Percentiles rank a stretch among this genome's conserved stretches.
These are phyloP conservation scores for Leptinotarsa juncta DNA, from an alignment of 2,888 invertebrate species.

Conservation along the genomic window DNA sequence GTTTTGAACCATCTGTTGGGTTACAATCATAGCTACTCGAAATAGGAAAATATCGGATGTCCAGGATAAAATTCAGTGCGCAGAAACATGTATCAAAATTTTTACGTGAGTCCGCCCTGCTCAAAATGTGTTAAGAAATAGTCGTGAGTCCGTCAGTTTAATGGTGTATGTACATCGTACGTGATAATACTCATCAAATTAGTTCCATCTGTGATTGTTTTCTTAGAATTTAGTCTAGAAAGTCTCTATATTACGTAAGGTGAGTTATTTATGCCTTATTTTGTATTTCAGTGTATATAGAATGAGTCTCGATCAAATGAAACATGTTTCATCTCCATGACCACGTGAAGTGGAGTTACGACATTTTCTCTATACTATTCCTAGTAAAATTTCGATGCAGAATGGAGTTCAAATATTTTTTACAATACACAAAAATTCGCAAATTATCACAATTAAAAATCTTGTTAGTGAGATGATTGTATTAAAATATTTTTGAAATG, in stretches of 20 bases:
- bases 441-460: no score
- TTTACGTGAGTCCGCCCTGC: conserved; percentile 3
- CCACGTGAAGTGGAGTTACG: conserved; percentile 14
- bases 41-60: conserved; percentile 18
- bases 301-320: background rate
- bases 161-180: conserved; percentile 3
- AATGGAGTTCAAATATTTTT: conserved; percentile 16
- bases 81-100: conserved; percentile 13
- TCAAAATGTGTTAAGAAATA: conserved; percentile 14
- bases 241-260: conserved; percentile 4
- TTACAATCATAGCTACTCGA: conserved; percentile 11
- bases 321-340: conserved; percentile 4
- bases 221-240: conserved; percentile 1
- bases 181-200: conserved; percentile 1
- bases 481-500: background rate
- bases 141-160: conserved; percentile 12
- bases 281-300: no score
- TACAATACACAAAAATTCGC: conserved; percentile 1
- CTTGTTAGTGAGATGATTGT: background rate
- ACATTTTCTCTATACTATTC: background rate
- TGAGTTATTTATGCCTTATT: no score
- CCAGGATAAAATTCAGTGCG: conserved; percentile 11
- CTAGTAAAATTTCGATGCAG: background rate
- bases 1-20: background rate
- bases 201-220: conserved; percentile 6